These are phyloP conservation scores for Belonocnema kinseyi DNA, from an alignment of 1,140 invertebrate species.

Conservation along the genomic window DNA sequence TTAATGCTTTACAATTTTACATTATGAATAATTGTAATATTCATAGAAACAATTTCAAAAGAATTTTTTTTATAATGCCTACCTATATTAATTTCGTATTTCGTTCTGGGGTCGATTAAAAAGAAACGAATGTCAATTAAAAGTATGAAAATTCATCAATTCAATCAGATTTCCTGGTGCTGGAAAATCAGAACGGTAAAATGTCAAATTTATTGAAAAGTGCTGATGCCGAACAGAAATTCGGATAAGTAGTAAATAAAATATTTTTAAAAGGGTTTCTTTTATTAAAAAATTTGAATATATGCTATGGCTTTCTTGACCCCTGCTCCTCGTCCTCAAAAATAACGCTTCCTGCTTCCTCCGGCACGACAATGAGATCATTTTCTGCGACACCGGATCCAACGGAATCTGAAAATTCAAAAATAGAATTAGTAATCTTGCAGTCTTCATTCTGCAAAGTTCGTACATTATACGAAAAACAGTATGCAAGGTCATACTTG, in stretches of 20 bases:
- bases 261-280: no score
- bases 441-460: neutral
- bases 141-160: neutral
- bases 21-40: constrained; percentile 22
- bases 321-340: constrained; percentile 5
- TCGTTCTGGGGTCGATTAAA: neutral
- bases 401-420: constrained; percentile 11
- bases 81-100: neutral
- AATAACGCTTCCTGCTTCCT: constrained; percentile 9
- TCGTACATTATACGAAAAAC: neutral
- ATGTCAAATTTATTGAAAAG: no score
- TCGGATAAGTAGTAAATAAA: neutral
- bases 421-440: constrained; percentile 4
- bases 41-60: neutral
- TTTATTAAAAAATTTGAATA: neutral
- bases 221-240: neutral
- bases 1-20: constrained; percentile 24
- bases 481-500: neutral
- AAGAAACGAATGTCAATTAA: neutral
- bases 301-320: constrained; percentile 19
- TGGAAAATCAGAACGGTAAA: no score
- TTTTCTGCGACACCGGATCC: constrained; percentile 9
- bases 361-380: constrained; percentile 11
- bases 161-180: no score
- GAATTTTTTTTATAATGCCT: neutral